A percentile compares a stretch with the other conserved stretches of the same genome.
Evolutionary conservation across 2,797 vertebrate species (phyloP).

Genomic region (Rhyacichthys aspro): DNA sequence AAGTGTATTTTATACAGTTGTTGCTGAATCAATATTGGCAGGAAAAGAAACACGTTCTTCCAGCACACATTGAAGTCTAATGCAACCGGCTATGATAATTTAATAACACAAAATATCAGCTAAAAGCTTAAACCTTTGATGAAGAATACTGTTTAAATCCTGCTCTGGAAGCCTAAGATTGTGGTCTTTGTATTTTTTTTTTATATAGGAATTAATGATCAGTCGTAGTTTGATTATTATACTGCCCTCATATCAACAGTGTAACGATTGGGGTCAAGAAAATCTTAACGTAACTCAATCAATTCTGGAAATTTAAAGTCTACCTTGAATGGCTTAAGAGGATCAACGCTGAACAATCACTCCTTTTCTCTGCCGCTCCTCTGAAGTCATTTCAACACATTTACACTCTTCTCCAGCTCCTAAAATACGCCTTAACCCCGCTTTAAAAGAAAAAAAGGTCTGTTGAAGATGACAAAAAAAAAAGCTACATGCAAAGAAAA

Average conservation of each 20-base stretch:
- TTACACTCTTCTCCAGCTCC: conserved; percentile 34
- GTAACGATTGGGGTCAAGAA: not conserved
- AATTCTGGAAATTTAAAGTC: conserved; percentile 22
- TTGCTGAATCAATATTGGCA: too few species aligned
- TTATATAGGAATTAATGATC: too few species aligned
- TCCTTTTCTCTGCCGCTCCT: conserved; percentile 30
- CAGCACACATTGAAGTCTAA: too few species aligned
- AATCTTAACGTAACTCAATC: conserved; percentile 10
- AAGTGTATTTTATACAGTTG: too few species aligned
- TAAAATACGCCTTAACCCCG: conserved; percentile 47
- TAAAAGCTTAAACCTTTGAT: too few species aligned
- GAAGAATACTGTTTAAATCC: too few species aligned
- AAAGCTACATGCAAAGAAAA: conserved; percentile 28
- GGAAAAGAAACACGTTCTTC: too few species aligned
- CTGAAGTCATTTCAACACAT: conserved; percentile 40
- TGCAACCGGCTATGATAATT: too few species aligned
- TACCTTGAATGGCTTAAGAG: conserved; percentile 14
- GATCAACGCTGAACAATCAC: conserved; percentile 14
- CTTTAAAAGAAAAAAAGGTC: conserved; percentile 53
- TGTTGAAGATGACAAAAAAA: conserved; percentile 45
- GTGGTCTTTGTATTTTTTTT: too few species aligned
- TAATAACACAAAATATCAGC: too few species aligned
- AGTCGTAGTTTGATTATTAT: not conserved
- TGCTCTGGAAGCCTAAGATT: too few species aligned
- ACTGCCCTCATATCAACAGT: not conserved